Evolutionary conservation across 2,113 vertebrate species (phyloP).

Genomic region (Myotis davidii): DNA sequence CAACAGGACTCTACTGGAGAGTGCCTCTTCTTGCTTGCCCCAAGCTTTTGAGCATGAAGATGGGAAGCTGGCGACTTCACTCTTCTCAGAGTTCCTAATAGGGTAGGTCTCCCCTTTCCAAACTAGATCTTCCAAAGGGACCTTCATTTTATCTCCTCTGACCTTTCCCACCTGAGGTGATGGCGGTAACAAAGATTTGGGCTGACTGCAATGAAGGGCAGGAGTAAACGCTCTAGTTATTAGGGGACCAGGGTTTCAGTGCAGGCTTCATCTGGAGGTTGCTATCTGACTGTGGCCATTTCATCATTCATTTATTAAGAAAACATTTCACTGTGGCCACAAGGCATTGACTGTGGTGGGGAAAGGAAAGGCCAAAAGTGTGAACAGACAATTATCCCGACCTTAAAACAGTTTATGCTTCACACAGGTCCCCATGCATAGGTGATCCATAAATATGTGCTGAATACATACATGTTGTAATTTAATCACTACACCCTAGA

Average conservation of each 20-base stretch:
- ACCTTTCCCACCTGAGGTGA: background rate
- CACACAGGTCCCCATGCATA: background rate
- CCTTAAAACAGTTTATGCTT: background rate
- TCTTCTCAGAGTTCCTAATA: background rate
- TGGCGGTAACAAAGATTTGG: background rate
- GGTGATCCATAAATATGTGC: background rate
- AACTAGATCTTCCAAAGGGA: background rate
- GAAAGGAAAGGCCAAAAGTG: background rate
- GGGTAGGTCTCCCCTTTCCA: background rate
- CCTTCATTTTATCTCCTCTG: background rate
- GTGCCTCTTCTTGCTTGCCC: background rate
- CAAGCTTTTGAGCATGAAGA: background rate
- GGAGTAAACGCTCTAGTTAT: background rate
- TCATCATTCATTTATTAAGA: conserved; percentile 37
- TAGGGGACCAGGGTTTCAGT: background rate
- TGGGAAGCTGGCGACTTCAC: background rate
- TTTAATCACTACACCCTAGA: background rate
- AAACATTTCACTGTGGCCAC: background rate
- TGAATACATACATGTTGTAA: background rate
- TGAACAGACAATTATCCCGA: background rate
- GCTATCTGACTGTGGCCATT: conserved; percentile 4
- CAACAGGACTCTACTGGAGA: background rate
- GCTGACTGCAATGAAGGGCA: background rate
- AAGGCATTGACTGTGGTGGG: background rate
- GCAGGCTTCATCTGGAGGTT: background rate